Base-by-base conservation (phyloP, 2,797 vertebrate species). In the Pseudomugil gertrudae region DNA sequence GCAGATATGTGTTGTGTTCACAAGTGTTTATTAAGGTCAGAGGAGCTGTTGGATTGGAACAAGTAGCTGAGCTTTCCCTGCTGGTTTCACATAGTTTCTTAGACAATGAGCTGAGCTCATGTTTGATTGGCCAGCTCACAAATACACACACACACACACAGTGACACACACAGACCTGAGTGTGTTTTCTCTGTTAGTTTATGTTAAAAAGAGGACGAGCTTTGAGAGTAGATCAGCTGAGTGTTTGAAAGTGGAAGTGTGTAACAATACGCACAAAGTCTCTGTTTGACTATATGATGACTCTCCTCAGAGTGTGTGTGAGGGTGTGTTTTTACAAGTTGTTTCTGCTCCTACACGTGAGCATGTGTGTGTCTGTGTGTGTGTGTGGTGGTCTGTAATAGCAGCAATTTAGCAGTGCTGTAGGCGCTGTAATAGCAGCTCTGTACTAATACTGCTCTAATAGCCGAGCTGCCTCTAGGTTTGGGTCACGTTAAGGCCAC, bases 381-480 rank as follows among this genome's bases (percentile, higher is more conserved):
- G 40, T 52, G 57, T 74, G 57, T 58, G 67, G 47, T 11, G 52
- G 48, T 83, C 63, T 85, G 74, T 89, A 87, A 89, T 90, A 80
- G 79, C 73, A 80, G 69, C 76, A 83, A 84, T 89, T 87, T 88
- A 90, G 86, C 75, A 53, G 77, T 68, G 81, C 84, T 87, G 81
- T 81, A 87, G 90, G 88, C 77, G 50, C 87, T 72, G 84, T 87
- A 89, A 91, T 86, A 89, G 86, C 87, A 81, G 81, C 77, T 76
- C 81, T 89, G 51, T 85, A 80, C 87, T 91, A 92, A 91, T 90
- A 87, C 79, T 48, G 75, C 76, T 82, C 80, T 90, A 92, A 90
- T 89, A 87, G 85, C 88, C 62, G 73, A 81, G 76, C 83, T 84
- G 80, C 75, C 75, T 81, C 76, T 77, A 66, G 87, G 83, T 83